These are phyloP conservation scores for Lucilia sericata DNA, from an alignment of 1,140 invertebrate genomes.

Conservation along the genomic window DNA sequence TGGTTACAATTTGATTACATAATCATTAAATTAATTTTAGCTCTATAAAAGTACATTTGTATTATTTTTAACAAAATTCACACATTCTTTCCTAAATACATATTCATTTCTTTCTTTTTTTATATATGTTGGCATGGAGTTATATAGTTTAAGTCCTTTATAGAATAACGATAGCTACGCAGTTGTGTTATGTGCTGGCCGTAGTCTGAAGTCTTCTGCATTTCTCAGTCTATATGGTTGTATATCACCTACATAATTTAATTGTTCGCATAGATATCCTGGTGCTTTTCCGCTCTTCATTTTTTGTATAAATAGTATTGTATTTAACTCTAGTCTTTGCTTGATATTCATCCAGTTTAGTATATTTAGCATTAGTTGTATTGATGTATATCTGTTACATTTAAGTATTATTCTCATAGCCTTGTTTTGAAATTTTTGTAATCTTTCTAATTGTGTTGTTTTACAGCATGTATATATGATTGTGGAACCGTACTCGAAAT, in stretches of 20 bases:
- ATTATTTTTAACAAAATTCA: background rate
- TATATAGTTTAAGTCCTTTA: background rate
- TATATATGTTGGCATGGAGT: background rate
- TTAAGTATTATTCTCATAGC: too few species aligned
- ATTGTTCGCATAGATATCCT: background rate
- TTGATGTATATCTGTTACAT: background rate
- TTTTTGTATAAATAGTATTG: background rate
- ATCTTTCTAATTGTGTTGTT: background rate
- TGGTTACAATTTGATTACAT: too few species aligned
- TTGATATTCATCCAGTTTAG: background rate
- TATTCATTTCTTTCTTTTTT: background rate
- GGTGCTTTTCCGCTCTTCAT: slow-evolving; percentile 17
- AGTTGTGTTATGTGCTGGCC: background rate
- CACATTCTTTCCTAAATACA: background rate
- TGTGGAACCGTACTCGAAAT: slow-evolving; percentile 32
- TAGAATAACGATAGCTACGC: background rate
- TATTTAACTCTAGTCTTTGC: slow-evolving; percentile 15
- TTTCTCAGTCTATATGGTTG: background rate
- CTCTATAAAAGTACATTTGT: too few species aligned
- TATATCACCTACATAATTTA: background rate
- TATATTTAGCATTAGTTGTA: background rate
- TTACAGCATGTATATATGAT: background rate
- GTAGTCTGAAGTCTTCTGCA: background rate
- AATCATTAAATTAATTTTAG: too few species aligned
- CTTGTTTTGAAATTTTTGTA: too few species aligned